A percentile compares a stretch with the other conserved stretches of the same genome.
Conservation (phyloP, 2,797 vertebrate species). For the Silurus aristotelis region DNA sequence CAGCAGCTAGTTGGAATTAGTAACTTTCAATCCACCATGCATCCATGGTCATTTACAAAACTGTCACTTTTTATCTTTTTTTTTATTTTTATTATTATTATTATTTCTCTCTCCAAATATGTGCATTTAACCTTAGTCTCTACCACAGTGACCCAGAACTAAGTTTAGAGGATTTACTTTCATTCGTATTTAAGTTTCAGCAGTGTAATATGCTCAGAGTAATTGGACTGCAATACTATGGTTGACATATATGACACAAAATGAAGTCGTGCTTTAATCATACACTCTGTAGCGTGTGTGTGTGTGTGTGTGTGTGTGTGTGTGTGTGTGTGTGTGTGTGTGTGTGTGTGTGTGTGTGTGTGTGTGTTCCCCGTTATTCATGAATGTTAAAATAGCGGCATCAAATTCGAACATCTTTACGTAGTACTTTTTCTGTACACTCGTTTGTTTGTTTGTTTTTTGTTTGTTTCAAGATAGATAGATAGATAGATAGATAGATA, state of each 20-base stretch:
- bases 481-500: no score
- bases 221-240: conserved; percentile 8
- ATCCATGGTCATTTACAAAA: not conserved
- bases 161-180: not conserved
- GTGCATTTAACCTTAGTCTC: not conserved
- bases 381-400: not conserved
- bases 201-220: conserved; percentile 5
- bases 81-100: not conserved
- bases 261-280: not conserved
- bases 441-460: no score
- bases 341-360: no score
- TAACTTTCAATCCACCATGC: conserved; percentile 11
- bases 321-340: no score
- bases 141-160: conserved; percentile 5
- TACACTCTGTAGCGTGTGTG: no score
- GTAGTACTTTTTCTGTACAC: not conserved
- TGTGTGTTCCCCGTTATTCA: not conserved
- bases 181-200: conserved; percentile 16
- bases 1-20: conserved; percentile 38
- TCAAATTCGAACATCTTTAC: not conserved
- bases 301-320: no score
- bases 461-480: not conserved
- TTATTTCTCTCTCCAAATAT: not conserved
- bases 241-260: not conserved
- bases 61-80: not conserved